These are phyloP conservation scores for Prionailurus viverrinus DNA, from an alignment of 2,113 vertebrate species.

Conservation along the genomic window DNA sequence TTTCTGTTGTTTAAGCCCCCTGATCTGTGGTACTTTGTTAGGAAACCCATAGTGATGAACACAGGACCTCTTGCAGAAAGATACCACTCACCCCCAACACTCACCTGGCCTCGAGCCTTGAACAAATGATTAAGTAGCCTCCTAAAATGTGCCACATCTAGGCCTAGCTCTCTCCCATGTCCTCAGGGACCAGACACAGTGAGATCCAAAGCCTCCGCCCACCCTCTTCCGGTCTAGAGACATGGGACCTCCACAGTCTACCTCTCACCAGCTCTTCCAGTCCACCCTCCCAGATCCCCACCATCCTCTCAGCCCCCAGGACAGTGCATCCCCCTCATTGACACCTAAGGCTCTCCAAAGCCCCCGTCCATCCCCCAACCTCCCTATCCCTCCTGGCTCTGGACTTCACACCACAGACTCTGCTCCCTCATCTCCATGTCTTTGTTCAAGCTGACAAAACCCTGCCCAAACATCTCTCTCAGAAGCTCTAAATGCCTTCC, in stretches of 20 bases:
- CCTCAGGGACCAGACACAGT: neutral
- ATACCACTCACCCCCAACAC: neutral
- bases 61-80: neutral
- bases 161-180: neutral
- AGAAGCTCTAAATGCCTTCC: neutral
- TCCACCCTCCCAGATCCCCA: neutral
- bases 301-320: no score
- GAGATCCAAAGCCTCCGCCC: neutral
- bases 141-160: accelerated
- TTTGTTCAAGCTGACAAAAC: neutral
- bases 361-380: neutral
- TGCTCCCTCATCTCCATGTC: no score
- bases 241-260: neutral
- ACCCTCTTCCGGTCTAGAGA: neutral
- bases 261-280: neutral
- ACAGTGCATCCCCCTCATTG: neutral
- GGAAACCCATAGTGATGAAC: accelerated
- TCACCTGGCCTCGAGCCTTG: neutral
- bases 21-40: neutral
- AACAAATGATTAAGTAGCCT: neutral
- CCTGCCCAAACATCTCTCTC: neutral
- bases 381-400: neutral
- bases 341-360: neutral
- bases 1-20: neutral
- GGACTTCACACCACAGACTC: neutral